These are phyloP conservation scores for Norana najaformis DNA, from an alignment of 2,888 invertebrate genomes.

Conservation along the genomic window DNA sequence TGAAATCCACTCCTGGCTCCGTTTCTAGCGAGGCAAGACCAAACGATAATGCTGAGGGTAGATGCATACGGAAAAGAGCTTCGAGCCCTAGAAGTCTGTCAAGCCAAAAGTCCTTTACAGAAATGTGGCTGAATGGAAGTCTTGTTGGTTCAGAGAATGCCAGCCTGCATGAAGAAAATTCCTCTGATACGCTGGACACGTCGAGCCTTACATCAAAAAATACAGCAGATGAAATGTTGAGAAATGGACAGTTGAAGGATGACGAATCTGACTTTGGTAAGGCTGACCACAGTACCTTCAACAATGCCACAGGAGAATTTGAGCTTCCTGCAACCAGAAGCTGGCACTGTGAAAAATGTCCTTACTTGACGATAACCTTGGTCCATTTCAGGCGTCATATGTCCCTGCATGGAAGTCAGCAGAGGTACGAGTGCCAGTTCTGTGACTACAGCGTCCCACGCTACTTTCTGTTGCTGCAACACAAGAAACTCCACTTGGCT, in stretches of 20 bases:
- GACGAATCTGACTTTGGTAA: neutral
- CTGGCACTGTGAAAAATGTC: slow-evolving; percentile 69
- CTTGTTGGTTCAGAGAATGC: neutral
- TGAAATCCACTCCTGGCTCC: neutral
- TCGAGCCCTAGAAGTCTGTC: neutral
- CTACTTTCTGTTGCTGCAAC: slow-evolving; percentile 81
- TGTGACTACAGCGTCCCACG: slow-evolving; percentile 81
- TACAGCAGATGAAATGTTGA: neutral
- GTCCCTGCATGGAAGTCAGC: slow-evolving; percentile 80
- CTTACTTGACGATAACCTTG: slow-evolving; percentile 82
- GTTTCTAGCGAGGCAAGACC: neutral
- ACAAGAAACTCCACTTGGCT: slow-evolving; percentile 74
- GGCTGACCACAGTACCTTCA: neutral
- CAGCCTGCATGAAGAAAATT: neutral
- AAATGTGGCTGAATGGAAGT: slow-evolving; percentile 17
- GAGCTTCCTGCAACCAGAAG: neutral
- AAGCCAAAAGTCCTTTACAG: neutral
- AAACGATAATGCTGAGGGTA: neutral
- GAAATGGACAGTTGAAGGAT: neutral
- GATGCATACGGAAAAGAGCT: neutral
- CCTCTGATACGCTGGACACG: neutral
- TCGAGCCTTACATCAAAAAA: neutral
- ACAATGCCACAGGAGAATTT: slow-evolving; percentile 48
- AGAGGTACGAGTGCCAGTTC: slow-evolving; percentile 78
- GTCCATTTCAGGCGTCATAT: slow-evolving; percentile 82